These are phyloP conservation scores for Pteropus rufus DNA, from an alignment of 2,797 vertebrate genomes.

Conservation along the genomic window DNA sequence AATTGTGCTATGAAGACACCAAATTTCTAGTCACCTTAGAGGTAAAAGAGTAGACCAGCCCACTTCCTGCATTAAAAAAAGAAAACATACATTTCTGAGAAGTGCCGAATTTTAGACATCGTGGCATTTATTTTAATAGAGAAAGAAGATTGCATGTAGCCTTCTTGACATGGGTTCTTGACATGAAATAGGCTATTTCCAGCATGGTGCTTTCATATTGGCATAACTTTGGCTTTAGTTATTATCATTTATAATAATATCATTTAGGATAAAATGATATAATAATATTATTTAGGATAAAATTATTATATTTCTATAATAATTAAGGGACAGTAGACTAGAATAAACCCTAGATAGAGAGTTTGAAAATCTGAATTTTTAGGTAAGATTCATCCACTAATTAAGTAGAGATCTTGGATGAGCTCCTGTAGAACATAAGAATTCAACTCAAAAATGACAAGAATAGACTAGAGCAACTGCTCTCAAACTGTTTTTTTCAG, in stretches of 20 bases:
- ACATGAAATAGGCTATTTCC: not conserved
- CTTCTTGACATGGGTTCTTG: not conserved
- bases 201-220: not conserved
- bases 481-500: not conserved
- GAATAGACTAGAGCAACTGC: not conserved
- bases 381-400: not conserved
- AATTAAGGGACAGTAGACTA: not conserved
- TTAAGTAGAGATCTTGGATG: not conserved
- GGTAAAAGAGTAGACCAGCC: not conserved
- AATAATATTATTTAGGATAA: not conserved
- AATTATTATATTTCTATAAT: not conserved
- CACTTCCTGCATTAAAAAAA: not conserved
- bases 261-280: not conserved
- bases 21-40: not conserved
- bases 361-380: not conserved
- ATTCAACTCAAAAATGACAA: not conserved
- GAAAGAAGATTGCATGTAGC: not conserved
- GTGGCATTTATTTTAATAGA: not conserved
- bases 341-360: not conserved
- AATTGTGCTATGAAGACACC: not conserved
- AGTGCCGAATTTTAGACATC: not conserved
- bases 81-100: not conserved
- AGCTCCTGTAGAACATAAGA: not conserved
- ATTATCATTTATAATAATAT: not conserved
- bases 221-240: not conserved